Evolutionary conservation across 1,140 invertebrate species (phyloP), one percentile per base, ranked within the genome.

Genomic region (Sycobia sp.): DNA sequence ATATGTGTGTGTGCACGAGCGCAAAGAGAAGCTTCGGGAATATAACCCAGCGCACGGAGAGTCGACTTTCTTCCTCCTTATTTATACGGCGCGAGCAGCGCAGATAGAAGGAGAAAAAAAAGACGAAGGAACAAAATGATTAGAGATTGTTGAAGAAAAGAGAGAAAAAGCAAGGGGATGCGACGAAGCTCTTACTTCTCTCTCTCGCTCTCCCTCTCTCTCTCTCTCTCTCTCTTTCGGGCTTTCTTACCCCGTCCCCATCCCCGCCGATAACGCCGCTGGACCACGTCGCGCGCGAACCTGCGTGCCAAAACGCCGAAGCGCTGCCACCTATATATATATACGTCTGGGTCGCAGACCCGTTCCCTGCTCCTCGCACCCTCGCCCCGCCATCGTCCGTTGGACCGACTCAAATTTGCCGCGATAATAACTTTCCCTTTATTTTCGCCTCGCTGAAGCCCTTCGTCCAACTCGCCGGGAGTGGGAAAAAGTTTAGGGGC

Each of bases 381-480:
- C n/a, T n/a, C n/a, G n/a, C n/a, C n/a, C n/a, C n/a, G n/a, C n/a
- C n/a, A n/a, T n/a, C n/a, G n/a, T n/a, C n/a, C n/a, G n/a, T 51
- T n/a, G n/a, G 41, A 56, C 41, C 56, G 69, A 74, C 66, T 68
- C 71, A 68, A 73, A 75, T 73, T 73, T 69, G 46, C 66, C 44
- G 54, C 62, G 69, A 71, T 71, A 71, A 71, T 73, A 73, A 73
- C 68, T 73, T 73, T 65, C 44, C 25, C 57, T 55, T 67, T 67
- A 49, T 67, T 69, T 67, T 59, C 23, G 25, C 56, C 64, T 32
- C 44, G 41, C n/a, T 27, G 29, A 11, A 32, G 29, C 29, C n/a
- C n/a, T n/a, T 32, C 29, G 29, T 32, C 11, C 4, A 32, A 32
- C 29, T 4, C 29, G 29, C 29, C 11, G 4, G 29, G 29, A 11